Base-by-base conservation (phyloP, 1,140 invertebrate species). In the Leptonema lineaticorne region DNA sequence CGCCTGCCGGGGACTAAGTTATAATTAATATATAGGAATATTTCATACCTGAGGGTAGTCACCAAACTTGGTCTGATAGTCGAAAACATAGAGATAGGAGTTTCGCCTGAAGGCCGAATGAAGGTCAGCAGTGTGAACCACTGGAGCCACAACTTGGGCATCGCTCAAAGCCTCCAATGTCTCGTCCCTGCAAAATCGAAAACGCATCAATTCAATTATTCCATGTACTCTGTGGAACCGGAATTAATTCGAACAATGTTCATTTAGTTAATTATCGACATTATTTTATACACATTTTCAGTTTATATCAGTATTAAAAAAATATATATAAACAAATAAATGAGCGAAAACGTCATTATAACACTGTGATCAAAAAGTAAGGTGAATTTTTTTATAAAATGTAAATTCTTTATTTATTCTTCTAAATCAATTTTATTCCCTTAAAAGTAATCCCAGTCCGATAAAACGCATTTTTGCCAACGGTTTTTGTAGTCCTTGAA, bases 161-260 rank as follows among this genome's bases (percentile, higher is more conserved):
- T 99, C 97, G 37, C 92, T 93, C 0, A 99, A 81, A 1, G 96
- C 92, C 77, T 97, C 94, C 45, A 98, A 82, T 0, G 96, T 95
- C 79, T 95, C 94, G 78, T 98, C 95, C 41, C 96, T 89, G 78
- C n/a, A 77, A 77, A 68, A 73, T 41, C 14, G 30, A 62, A 60
- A 37, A 60, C 14, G 14, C 26, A 57, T 24, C 18, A 5, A 60
- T 20, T 60, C 14, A 20, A 57, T 28, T 28, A 16, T 26, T 27
- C 7, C 37, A 41, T 2, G 16, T 14, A 3, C 37, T 14, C 3
- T 16, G 2, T 11, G 9, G 30, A 6, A 33, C 11, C 11, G 30
- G 30, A 33, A 33, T 33, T 33, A 33, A 33, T 33, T 33, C 30
- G 30, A 6, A 33, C 30, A 33, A 33, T n/a, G 30, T 33, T 5